Evolutionary conservation across 2,797 vertebrate genomes (phyloP).

Genomic region (Meriones psammophilus): DNA sequence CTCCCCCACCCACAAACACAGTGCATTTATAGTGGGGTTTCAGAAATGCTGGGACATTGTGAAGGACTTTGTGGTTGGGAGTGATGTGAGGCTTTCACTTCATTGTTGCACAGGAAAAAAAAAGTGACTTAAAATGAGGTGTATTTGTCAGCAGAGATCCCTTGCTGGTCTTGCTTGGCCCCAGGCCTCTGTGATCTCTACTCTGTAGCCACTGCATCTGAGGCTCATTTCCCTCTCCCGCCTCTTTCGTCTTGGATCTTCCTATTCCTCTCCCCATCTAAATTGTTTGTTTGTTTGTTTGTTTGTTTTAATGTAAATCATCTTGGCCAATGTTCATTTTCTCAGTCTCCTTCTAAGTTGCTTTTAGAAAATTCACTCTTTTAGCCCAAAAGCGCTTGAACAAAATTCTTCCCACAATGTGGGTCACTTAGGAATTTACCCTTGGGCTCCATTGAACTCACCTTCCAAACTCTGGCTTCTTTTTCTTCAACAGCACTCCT

Average conservation of each 20-base stretch:
- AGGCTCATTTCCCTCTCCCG: rapidly evolving
- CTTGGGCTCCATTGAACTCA: background rate
- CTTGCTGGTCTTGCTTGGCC: background rate
- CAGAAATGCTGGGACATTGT: background rate
- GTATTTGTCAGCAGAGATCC: background rate
- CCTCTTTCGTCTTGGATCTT: background rate
- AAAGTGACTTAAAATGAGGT: background rate
- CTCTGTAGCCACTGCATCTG: rapidly evolving
- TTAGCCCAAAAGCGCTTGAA: background rate
- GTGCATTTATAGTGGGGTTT: background rate
- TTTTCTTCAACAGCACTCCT: background rate
- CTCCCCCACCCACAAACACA: background rate
- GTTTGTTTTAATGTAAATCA: background rate
- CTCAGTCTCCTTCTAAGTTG: background rate
- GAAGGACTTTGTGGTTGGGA: background rate
- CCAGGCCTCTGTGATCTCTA: rapidly evolving
- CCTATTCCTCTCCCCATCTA: background rate
- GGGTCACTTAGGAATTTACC: background rate
- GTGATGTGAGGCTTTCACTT: background rate
- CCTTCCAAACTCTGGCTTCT: background rate
- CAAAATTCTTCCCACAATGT: background rate
- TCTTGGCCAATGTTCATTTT: background rate
- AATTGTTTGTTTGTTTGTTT: background rate
- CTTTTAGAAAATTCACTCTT: background rate
- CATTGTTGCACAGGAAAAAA: background rate